Evolutionary conservation across 2,797 vertebrate genomes (phyloP), one percentile per base, ranked within the genome.

Genomic region (Cetoscarus ocellatus): DNA sequence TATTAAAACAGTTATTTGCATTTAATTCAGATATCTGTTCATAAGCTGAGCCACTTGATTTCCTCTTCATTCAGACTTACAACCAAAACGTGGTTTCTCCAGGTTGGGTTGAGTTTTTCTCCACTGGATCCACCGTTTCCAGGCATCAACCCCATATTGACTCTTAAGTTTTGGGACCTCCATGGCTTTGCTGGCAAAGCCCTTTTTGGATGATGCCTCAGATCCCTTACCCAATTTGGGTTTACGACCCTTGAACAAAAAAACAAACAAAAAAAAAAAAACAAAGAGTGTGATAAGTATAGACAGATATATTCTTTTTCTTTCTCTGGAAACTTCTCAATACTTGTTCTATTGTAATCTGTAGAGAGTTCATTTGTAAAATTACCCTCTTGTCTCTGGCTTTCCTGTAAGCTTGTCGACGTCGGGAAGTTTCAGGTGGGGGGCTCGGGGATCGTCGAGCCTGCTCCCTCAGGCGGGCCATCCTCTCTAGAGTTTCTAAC

Each of bases 81-180:
- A 95, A 77, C 94, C 94, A 67, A 96, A 93, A 67, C 96, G 96
- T 8, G 96, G 93, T 55, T 95, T 96, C 87, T 95, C 95, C 80
- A 96, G 80, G 15, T 97, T 92, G 60, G 97, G 95, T 83, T 97
- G 97, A 12, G 91, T 83, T 0, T 96, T 96, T 82, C 97, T 96
- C 97, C 96, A 97, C 18, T 95, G 95, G 84, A 99, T 95, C 98
- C 98, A 99, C 74, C 95, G 93, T 91, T 95, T 98, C 98, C 97
- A 99, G 55, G 97, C 96, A 0, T 98, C 97, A 0, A 99, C 94
- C 14, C 98, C 98, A 0, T 99, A 99, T 86, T 96, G 95, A 27
- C 96, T 96, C 82, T 97, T 96, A 0, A 99, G 90, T 65, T 93
- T 96, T 3, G 93, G 94, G 36, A 61, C 10, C 0, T 83, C 82